phyloP scores from a whole-genome alignment of 2,797 vertebrate genomes.

The Sebastes minor region DNA sequence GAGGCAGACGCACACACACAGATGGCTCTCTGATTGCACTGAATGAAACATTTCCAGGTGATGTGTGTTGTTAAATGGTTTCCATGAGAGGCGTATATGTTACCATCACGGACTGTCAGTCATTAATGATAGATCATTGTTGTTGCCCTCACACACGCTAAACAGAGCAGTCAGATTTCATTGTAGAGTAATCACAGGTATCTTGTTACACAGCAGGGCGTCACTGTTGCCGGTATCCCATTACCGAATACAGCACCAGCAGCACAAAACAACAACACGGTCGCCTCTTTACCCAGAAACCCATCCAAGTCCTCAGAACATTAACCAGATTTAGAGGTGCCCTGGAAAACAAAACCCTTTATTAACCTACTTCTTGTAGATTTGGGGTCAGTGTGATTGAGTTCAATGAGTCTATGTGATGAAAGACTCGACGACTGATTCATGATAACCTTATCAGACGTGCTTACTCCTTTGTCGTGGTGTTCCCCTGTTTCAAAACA shows the following conservation, averaged over 20 bases:
- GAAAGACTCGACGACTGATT: conserved; percentile 8
- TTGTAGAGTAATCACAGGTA: conserved; percentile 59
- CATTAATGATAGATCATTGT: conserved; percentile 24
- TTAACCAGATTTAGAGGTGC: conserved; percentile 44
- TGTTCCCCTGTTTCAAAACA: conserved; percentile 34
- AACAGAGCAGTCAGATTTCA: conserved; percentile 57
- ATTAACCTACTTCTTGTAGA: conserved; percentile 50
- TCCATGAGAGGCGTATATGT: conserved; percentile 15
- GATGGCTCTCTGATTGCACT: conserved; percentile 28
- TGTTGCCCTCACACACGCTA: conserved; percentile 1
- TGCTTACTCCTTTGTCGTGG: neutral
- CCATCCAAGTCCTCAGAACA: conserved; percentile 6
- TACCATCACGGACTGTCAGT: neutral
- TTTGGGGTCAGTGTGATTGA: conserved; percentile 26
- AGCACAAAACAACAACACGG: conserved; percentile 42
- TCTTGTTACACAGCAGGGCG: conserved; percentile 55
- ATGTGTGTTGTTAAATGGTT: conserved; percentile 30
- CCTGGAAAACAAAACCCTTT: conserved; percentile 48
- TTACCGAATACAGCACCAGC: conserved; percentile 21
- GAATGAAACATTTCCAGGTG: conserved; percentile 38
- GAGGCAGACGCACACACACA: conserved; percentile 7
- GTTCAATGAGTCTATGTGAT: conserved; percentile 25
- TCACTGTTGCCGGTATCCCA: conserved; percentile 23
- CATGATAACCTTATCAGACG: neutral
- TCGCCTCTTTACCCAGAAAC: conserved; percentile 44